Evolutionary conservation across 2,113 vertebrate genomes (phyloP).

Genomic region (Carassius carassius): DNA sequence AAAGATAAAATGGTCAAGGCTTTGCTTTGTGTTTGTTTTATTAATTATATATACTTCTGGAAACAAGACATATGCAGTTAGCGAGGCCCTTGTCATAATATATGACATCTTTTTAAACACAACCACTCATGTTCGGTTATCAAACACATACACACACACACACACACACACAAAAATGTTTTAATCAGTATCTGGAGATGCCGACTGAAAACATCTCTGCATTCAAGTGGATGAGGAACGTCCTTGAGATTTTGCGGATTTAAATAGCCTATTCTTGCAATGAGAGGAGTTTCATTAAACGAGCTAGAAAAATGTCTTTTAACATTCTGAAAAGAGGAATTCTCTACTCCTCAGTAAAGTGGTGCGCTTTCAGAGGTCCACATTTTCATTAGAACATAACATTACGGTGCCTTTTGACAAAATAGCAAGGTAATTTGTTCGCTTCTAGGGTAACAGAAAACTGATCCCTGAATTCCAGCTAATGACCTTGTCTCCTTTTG

Average conservation of each 20-base stretch:
- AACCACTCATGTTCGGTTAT: neutral
- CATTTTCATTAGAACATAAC: slow-evolving; percentile 38
- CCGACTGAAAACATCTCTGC: slow-evolving; percentile 36
- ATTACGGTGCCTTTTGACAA: slow-evolving; percentile 35
- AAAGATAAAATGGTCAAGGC: neutral
- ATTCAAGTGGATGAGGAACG: slow-evolving; percentile 46
- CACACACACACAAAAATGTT: slow-evolving; percentile 7
- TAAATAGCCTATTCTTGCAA: slow-evolving; percentile 52
- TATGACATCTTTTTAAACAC: neutral
- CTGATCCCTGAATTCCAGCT: slow-evolving; percentile 39
- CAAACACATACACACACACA: neutral
- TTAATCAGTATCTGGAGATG: slow-evolving; percentile 37
- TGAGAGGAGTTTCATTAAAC: slow-evolving; percentile 51
- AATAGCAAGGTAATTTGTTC: slow-evolving; percentile 54
- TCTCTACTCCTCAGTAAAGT: slow-evolving; percentile 9
- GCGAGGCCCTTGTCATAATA: neutral
- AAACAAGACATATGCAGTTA: neutral
- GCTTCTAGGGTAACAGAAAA: slow-evolving; percentile 47
- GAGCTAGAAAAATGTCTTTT: slow-evolving; percentile 43
- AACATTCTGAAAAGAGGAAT: slow-evolving; percentile 44
- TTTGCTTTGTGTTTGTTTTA: neutral
- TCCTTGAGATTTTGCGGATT: slow-evolving; percentile 47
- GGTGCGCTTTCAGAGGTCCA: slow-evolving; percentile 6
- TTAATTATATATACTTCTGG: slow-evolving; percentile 15
- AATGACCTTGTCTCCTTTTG: slow-evolving; percentile 39